Evolutionary conservation across 2,113 vertebrate genomes (phyloP), one percentile per base, ranked within the genome.

Genomic region (Oreocharis arfaki): DNA sequence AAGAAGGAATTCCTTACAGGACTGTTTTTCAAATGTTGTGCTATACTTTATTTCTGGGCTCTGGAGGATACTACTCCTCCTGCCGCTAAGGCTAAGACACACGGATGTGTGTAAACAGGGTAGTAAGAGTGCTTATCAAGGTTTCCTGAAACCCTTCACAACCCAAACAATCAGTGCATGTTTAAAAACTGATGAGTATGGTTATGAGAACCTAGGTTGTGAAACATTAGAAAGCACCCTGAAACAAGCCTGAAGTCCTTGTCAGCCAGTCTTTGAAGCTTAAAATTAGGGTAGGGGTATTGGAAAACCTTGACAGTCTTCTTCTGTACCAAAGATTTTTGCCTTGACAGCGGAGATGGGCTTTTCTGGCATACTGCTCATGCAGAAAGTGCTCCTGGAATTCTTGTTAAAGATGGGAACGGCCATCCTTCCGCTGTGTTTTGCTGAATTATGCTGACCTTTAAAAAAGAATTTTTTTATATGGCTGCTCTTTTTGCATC

Each of bases 361-460:
- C 27, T 94, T 77, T 80, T 53, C 70, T 77, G 74, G 39, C 39
- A 41, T 30, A 33, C 41, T 55, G 49, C 47, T 92, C 32, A 21
- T 93, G 88, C 83, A 71, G 87, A 70, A 28, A n/a, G 32, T 63
- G 37, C 57, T 88, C 3, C 5, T 69, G 71, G 79, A 96, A 71
- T 93, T 80, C 76, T 44, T 87, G 10, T 47, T 47, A 76, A 65
- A 91, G 87, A 86, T 71, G 46, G 64, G 53, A 93, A 52, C 59
- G 67, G 68, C 64, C 75, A 69, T 94, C 44, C 50, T 81, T 92
- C 91, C 76, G 49, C 50, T 77, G 4, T 69, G 35, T 90, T 96
- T 56, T 94, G 76, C 80, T 94, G 77, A 65, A 89, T 81, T 67
- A 65, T 81, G 44, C 56, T 95, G 63, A 83, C 88, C 89, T 96